Evolutionary conservation across 2,888 invertebrate genomes (phyloP).

Genomic region (Crocallis elinguaria): DNA sequence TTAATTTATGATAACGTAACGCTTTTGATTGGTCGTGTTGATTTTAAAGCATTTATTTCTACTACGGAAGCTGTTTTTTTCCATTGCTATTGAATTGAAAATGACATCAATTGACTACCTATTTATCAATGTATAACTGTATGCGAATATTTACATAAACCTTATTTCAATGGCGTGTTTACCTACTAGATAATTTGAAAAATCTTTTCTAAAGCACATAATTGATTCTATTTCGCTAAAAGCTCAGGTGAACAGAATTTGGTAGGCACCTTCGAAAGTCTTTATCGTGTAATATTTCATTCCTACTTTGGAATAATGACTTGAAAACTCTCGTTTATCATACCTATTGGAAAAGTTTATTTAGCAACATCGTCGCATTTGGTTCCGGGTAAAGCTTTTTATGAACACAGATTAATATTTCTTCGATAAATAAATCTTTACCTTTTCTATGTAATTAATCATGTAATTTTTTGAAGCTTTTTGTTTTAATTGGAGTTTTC

Average conservation of each 20-base stretch:
- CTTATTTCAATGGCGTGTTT: constrained; percentile 28
- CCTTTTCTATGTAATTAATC: background rate
- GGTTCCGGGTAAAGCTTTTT: constrained; percentile 5
- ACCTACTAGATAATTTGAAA: background rate
- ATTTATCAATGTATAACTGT: no score
- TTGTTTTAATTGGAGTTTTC: no score
- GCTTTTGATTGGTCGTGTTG: background rate
- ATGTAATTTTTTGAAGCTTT: background rate
- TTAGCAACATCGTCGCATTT: background rate
- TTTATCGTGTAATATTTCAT: constrained; percentile 30
- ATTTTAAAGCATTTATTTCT: no score
- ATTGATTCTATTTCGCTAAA: background rate
- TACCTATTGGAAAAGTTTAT: constrained; percentile 55
- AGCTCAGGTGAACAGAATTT: constrained; percentile 3
- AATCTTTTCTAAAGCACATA: background rate
- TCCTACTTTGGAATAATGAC: constrained; percentile 42
- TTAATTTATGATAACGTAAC: background rate
- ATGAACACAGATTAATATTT: background rate
- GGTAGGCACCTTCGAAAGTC: background rate
- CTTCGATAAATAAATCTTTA: background rate
- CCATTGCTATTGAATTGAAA: no score
- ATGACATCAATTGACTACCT: no score
- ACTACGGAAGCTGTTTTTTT: no score
- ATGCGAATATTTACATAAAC: no score
- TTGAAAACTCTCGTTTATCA: constrained; percentile 65